A percentile compares a stretch with the other conserved stretches of the same genome.
These are phyloP conservation scores for Dolichomitus sp. DNA, from an alignment of 2,888 invertebrate species.

Conservation along the genomic window DNA sequence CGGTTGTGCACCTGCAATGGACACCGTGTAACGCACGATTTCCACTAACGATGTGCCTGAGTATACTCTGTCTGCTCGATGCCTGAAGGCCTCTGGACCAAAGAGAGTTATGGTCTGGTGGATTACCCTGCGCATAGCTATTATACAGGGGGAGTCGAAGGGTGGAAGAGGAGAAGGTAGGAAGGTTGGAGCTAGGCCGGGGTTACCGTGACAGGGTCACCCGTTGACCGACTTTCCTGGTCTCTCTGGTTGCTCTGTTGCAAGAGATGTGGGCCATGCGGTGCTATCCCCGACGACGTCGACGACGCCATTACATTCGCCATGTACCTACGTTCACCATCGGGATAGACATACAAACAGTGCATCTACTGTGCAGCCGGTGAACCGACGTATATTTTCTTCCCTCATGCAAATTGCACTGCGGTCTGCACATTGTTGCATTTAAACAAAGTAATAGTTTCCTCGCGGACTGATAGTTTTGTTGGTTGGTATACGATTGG, in stretches of 20 bases:
- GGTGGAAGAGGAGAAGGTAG: slow-evolving; percentile 18
- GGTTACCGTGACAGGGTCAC: slow-evolving; percentile 80
- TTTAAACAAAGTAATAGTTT: not conserved
- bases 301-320: slow-evolving; percentile 44
- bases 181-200: slow-evolving; percentile 65
- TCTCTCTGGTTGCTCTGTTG: slow-evolving; percentile 19
- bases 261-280: slow-evolving; percentile 49
- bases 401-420: slow-evolving; percentile 32
- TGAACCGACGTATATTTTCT: slow-evolving; percentile 18
- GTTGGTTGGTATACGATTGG: too few species aligned
- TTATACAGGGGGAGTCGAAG: slow-evolving; percentile 44
- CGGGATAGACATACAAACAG: slow-evolving; percentile 19
- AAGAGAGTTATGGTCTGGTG: slow-evolving; percentile 50
- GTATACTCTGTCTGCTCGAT: not conserved
- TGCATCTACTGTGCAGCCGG: not conserved
- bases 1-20: not conserved
- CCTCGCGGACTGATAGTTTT: too few species aligned
- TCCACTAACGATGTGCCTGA: slow-evolving; percentile 11
- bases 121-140: slow-evolving; percentile 49
- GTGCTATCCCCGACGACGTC: slow-evolving; percentile 25
- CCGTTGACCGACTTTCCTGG: slow-evolving; percentile 80
- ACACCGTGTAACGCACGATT: not conserved
- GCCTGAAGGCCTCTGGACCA: slow-evolving; percentile 47
- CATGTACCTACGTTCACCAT: slow-evolving; percentile 16
- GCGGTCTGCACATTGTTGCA: slow-evolving; percentile 20